Base-by-base conservation (phyloP, 2,113 vertebrate species). In the Acanthisitta chloris region DNA sequence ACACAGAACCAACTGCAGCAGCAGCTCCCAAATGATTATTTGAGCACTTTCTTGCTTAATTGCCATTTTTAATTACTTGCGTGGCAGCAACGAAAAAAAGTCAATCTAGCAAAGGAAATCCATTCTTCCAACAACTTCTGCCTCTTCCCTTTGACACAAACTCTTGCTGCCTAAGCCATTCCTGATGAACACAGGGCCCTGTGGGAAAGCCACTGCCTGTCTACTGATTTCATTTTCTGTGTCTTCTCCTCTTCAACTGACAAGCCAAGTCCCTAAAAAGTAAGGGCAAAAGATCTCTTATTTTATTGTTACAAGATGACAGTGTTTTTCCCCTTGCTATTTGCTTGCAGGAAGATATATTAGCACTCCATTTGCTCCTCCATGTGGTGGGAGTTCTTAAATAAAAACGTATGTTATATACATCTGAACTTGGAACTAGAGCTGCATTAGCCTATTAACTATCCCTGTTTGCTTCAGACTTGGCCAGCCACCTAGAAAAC, bases 401-500 rank as follows among this genome's bases (percentile, higher is more conserved):
- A 76, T 70, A 90, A 92, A 97, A 96, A 79, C 45, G 46, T 90
- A 64, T 88, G 84, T 69, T 96, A 67, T 87, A 84, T 72, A 81
- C 0, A 78, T 81, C 92, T 15, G 64, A 69, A 59, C 74, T 80
- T 96, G 88, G 92, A 90, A 77, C 4, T 28, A 14, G 94, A 51
- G 70, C 81, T 67, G 49, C 74, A 28, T 79, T 61, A 92, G 78
- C 81, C 88, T 88, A 76, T 86, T 79, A 46, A 93, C 88, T 71
- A 81, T 93, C 91, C 86, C 78, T 62, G 58, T 92, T 97, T 89
- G 94, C 95, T 93, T 81, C 72, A 76, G 93, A 97, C 94, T 97
- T 96, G 96, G 93, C 92, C 64, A 81, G 94, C 86, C 95, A 95
- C 88, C 73, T 95, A 61, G 95, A 93, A 97, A 95, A 93, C 92